phyloP scores from a whole-genome alignment of 2,888 invertebrate genomes.

The Salticus scenicus region DNA sequence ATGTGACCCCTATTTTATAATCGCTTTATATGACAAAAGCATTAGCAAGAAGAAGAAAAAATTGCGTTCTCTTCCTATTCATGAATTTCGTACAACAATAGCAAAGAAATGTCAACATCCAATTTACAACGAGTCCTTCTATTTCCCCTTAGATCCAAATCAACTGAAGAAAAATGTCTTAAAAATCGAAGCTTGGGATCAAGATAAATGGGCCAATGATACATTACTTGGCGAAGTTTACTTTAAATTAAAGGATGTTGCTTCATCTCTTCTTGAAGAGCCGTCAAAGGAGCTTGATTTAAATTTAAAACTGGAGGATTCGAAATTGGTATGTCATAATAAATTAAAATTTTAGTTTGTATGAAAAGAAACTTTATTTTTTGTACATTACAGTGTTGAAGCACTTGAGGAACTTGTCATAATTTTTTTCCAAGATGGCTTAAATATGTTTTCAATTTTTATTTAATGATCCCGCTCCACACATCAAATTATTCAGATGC shows the following conservation, averaged over 20 bases:
- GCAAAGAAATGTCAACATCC: slow-evolving; percentile 52
- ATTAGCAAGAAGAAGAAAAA: slow-evolving; percentile 20
- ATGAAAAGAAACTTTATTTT: no score
- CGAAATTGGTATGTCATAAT: slow-evolving; percentile 44
- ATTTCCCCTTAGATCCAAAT: slow-evolving; percentile 43
- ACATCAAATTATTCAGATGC: no score
- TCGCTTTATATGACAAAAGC: slow-evolving; percentile 35
- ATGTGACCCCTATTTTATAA: slow-evolving; percentile 47
- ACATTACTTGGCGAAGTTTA: slow-evolving; percentile 37
- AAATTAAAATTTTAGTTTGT: no score
- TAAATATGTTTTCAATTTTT: no score
- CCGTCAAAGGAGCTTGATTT: slow-evolving; percentile 52
- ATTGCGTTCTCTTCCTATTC: slow-evolving; percentile 1
- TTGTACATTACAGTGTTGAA: no score
- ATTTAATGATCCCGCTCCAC: no score
- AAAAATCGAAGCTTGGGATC: slow-evolving; percentile 55
- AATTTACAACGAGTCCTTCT: slow-evolving; percentile 51
- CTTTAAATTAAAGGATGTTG: slow-evolving; percentile 46
- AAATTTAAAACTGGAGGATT: slow-evolving; percentile 47
- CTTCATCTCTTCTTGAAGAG: slow-evolving; percentile 30
- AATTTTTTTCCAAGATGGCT: no score
- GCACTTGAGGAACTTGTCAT: no score
- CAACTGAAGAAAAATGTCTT: slow-evolving; percentile 39
- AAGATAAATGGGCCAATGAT: slow-evolving; percentile 57
- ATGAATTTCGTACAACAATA: slow-evolving; percentile 30